phyloP scores from a whole-genome alignment of 2,113 vertebrate genomes.

The Bungarus multicinctus region DNA sequence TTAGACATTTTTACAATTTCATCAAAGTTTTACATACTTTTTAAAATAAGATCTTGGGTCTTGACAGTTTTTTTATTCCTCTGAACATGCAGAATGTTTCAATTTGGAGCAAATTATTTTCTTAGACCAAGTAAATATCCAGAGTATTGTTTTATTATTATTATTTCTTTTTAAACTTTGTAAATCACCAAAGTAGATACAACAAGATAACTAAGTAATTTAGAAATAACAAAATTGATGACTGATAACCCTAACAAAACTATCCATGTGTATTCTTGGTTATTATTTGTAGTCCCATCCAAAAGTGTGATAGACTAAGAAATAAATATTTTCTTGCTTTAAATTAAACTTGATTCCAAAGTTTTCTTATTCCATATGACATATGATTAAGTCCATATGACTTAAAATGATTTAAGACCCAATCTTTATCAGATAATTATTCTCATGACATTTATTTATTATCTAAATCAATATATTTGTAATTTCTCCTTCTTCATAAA shows the following conservation, averaged over 20 bases:
- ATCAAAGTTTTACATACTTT: background rate
- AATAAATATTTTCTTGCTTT: background rate
- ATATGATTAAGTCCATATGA: no score
- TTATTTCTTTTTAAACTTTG: background rate
- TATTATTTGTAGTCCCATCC: background rate
- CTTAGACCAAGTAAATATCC: background rate
- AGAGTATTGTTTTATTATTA: background rate
- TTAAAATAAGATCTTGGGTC: background rate
- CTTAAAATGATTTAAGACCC: background rate
- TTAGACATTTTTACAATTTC: background rate
- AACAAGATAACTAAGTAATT: background rate
- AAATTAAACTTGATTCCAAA: background rate
- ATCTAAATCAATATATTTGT: background rate
- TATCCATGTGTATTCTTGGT: background rate
- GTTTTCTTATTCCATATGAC: background rate
- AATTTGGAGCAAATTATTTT: background rate
- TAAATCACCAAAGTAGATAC: background rate
- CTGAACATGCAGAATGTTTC: background rate
- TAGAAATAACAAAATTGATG: background rate
- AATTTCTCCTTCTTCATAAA: background rate
- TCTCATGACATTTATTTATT: background rate
- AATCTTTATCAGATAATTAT: background rate
- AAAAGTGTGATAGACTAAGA: background rate
- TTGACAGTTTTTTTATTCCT: background rate
- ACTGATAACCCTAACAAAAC: background rate